These are phyloP conservation scores for Chamaetylas fuelleborni DNA, from an alignment of 2,113 vertebrate species.

Conservation along the genomic window DNA sequence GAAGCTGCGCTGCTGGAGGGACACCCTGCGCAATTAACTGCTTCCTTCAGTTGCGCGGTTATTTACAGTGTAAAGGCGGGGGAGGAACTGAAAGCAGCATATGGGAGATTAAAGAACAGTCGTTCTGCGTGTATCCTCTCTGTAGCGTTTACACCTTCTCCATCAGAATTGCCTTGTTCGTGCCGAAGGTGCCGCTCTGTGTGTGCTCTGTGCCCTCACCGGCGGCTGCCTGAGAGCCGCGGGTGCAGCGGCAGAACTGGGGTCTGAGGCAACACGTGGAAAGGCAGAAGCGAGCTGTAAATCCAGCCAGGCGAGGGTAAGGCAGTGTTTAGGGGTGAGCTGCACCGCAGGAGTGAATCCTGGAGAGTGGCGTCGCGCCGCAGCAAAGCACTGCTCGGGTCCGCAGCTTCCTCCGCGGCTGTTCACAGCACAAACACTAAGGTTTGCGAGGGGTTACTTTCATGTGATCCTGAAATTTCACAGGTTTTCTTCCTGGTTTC, in stretches of 20 bases:
- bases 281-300: background rate
- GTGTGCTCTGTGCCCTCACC: fast-evolving
- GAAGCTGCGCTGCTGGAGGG: background rate
- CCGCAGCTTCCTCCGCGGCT: background rate
- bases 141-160: background rate
- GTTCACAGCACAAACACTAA: fast-evolving
- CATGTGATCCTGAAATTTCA: background rate
- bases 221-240: fast-evolving
- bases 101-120: fast-evolving
- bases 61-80: background rate
- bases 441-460: too few species aligned
- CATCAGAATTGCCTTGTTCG: fast-evolving
- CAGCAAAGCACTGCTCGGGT: fast-evolving
- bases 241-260: fast-evolving
- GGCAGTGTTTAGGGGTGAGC: too few species aligned
- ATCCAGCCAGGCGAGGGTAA: background rate
- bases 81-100: background rate
- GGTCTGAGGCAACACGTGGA: fast-evolving
- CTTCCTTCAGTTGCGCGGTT: fast-evolving
- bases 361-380: fast-evolving
- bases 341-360: fast-evolving
- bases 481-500: background rate
- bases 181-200: background rate
- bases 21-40: too few species aligned
- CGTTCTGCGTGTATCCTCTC: background rate